Evolutionary conservation across 92 coral and sea anemone genomes (phyloP).

Genomic region (Blastomussa wellsi): DNA sequence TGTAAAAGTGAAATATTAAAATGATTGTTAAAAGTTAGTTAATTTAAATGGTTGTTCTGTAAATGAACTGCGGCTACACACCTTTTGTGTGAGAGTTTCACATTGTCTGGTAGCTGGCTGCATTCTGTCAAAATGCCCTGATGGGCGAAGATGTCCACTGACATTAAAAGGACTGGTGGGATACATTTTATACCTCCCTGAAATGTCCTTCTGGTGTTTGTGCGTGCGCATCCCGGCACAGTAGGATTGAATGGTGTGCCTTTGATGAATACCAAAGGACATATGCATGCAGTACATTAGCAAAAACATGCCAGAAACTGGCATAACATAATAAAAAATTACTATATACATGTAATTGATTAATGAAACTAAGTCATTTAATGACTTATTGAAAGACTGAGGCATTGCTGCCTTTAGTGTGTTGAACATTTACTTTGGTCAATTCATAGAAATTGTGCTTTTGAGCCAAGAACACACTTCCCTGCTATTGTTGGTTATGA

Average conservation of each 20-base stretch:
- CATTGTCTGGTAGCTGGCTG: no score
- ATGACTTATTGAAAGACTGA: conserved; percentile 31
- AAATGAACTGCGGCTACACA: no score
- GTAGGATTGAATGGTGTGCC: no score
- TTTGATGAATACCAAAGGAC: conserved; percentile 31
- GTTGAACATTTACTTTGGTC: conserved; percentile 44
- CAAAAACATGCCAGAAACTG: conserved; percentile 27
- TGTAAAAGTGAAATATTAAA: no score
- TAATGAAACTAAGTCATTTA: conserved; percentile 38
- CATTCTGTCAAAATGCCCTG: no score
- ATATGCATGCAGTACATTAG: conserved; percentile 27
- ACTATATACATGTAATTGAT: conserved; percentile 27
- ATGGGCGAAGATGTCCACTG: no score
- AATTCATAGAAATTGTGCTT: conserved; percentile 42
- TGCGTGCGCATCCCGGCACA: conserved; percentile 39
- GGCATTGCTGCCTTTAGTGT: conserved; percentile 30
- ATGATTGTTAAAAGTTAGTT: no score
- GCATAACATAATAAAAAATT: conserved; percentile 18
- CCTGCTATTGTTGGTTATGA: conserved; percentile 44
- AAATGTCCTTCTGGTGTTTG: conserved; percentile 38
- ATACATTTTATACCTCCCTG: no score
- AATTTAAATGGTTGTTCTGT: no score
- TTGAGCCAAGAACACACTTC: conserved; percentile 40
- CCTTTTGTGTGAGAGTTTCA: no score
- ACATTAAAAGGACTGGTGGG: no score